phyloP scores from a whole-genome alignment of 2,797 vertebrate species.

The Myotis vivesi region DNA sequence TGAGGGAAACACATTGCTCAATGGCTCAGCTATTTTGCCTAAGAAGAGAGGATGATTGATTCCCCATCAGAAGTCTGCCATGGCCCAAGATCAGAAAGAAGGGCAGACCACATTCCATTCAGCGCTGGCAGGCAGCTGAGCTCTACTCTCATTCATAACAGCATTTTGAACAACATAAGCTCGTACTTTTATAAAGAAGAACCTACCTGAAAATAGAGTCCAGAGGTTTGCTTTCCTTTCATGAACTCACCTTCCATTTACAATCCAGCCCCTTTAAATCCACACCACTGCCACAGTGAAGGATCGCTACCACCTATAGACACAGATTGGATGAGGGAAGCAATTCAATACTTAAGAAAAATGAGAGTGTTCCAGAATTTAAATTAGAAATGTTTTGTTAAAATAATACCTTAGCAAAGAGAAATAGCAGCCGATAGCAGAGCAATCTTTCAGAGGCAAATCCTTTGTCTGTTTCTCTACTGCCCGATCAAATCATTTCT shows the following conservation, averaged over 20 bases:
- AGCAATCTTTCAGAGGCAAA: conserved; percentile 53
- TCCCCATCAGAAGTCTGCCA: conserved; percentile 12
- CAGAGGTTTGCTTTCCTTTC: neutral
- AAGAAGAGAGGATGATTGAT: neutral
- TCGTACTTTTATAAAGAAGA: conserved; percentile 56
- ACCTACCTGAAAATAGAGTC: neutral
- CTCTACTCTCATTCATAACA: neutral
- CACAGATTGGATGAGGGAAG: conserved; percentile 61
- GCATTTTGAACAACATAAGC: conserved; percentile 52
- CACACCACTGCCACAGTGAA: conserved; percentile 68
- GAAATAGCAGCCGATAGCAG: conserved; percentile 45
- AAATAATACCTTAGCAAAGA: conserved; percentile 51
- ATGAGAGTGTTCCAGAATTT: conserved; percentile 57
- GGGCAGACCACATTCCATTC: neutral
- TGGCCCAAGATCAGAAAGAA: neutral
- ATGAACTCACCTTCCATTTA: neutral
- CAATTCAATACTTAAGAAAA: neutral
- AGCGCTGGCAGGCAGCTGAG: conserved; percentile 32
- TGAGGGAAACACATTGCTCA: neutral
- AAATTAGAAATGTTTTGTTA: conserved; percentile 64
- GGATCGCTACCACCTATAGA: conserved; percentile 82
- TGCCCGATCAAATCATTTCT: conserved; percentile 65
- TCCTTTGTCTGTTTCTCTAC: conserved; percentile 48
- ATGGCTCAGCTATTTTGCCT: neutral
- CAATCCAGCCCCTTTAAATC: neutral